Evolutionary conservation across 1,140 invertebrate species (phyloP), one percentile per base, ranked within the genome.

Genomic region (Nasonia vitripennis): DNA sequence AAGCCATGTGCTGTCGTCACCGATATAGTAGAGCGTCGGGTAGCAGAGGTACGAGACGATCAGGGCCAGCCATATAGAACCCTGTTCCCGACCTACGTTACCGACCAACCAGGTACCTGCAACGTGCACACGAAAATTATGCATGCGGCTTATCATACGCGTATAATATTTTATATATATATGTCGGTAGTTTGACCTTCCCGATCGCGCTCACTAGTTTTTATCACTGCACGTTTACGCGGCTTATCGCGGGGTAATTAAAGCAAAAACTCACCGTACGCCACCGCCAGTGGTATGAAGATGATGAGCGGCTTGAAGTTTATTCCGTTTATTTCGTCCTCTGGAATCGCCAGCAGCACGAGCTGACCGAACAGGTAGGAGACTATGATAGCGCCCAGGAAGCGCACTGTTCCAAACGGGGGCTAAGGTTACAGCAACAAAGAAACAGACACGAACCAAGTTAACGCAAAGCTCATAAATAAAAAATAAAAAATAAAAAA

Each of bases 31-130:
- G 62, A 93, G 89, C 5, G 95, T 95, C 7, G 96, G 95, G 92
- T 95, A 97, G 1, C 94, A 92, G 0, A 95, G 70, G 87, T 96
- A 96, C 0, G 98, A 96, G 2, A 95, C 95, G 1, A 96, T 48
- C 0, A 98, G 90, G 0, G 97, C 94, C 88, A 94, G 94, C 93
- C 95, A 95, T 23, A 97, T 93, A 0, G 93, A 92, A 11, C 97
- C 97, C 89, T 94, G 92, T 90, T 98, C 96, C 73, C 95, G 94
- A 0, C 98, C 98, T 89, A 99, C 96, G 90, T 99, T 99, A 17
- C 97, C 98, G 14, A 99, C 96, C 1, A 95, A 93, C 96, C 98
- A 97, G 0, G 98, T 86, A 62, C 85, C 85, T 86, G 55, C 23
- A 45, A 48, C 67, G 34, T 20, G 7, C 71, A 9, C 3, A 37